These are phyloP conservation scores for Callyntrura sp. DNA, from an alignment of 2,888 invertebrate genomes.

Conservation along the genomic window DNA sequence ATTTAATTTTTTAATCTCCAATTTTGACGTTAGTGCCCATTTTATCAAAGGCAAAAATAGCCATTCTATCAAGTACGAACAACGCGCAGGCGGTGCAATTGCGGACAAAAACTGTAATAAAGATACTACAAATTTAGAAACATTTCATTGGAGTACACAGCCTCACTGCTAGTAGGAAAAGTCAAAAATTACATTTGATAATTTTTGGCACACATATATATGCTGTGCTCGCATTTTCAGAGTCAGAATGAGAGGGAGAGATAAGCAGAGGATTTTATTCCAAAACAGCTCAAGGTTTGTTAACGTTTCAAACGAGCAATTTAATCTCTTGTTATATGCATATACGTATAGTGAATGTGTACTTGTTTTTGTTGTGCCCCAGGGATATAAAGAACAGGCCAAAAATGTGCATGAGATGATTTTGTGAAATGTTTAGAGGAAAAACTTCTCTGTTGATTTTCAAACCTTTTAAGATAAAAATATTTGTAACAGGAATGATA, in stretches of 20 bases:
- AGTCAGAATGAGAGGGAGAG: not conserved
- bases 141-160: not conserved
- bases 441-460: no score
- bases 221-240: slow-evolving; percentile 9
- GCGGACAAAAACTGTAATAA: not conserved
- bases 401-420: no score
- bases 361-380: no score
- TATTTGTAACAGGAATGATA: no score
- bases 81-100: no score
- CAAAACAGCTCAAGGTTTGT: slow-evolving; percentile 36
- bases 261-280: slow-evolving; percentile 36
- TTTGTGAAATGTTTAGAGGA: no score
- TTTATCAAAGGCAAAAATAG: no score
- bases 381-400: no score
- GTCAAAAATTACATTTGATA: slow-evolving; percentile 22
- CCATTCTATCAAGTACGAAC: no score
- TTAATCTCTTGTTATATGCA: not conserved
- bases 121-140: not conserved
- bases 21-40: no score
- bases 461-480: no score
- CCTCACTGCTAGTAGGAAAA: not conserved
- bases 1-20: no score
- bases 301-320: slow-evolving; percentile 37
- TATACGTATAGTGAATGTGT: not conserved
- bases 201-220: not conserved